Evolutionary conservation across 2,113 vertebrate species (phyloP), one percentile per base, ranked within the genome.

Genomic region (Callionymus lyra): DNA sequence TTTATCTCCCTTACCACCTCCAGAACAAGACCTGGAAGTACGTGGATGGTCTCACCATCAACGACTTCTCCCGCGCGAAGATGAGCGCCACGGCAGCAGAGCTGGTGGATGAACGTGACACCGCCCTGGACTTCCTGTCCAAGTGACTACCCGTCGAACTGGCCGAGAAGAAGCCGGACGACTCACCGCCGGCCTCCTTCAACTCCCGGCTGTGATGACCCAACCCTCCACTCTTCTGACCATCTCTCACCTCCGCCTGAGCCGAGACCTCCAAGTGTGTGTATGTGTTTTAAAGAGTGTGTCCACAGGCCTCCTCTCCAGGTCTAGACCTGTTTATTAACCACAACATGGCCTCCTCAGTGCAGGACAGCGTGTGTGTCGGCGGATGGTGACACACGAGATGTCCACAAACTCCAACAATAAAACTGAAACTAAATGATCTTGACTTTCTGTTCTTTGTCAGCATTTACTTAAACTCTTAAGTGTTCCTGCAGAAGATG

Each of bases 21-120:
- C 74, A 97, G 95, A 73, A 89, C 75, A 94, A 96, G 69, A 63
- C 56, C 74, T 99, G 93, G 92, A 96, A 89, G 66, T 87, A 98
- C 46, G 90, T 89, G 19, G 87, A 91, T 9, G 91, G 90, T 39
- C 86, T 99, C 59, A 21, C 80, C 32, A 85, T 99, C 75, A 92
- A 93, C 37, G 86, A 90, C 40, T 98, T 97, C 56, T 98, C 94
- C 19, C 79, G 81, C 63, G 82, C 84, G 21, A 97, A 94, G 85
- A 92, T 99, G 92, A 89, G 89, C 0, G 70, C 68, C 47, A 98
- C 94, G 12, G 90, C 93, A 1, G 85, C 88, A 35, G 94, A 99
- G 71, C 81, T 98, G 53, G 44, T 85, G 6, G 91, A 97, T 54
- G 94, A 99, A 76, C 91, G 92, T 53, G 89, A 96, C 67, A 90